A percentile compares a stretch with the other conserved stretches of the same genome.
These are phyloP conservation scores for Zosterops japonicus DNA, from an alignment of 2,113 vertebrate genomes.

Conservation along the genomic window DNA sequence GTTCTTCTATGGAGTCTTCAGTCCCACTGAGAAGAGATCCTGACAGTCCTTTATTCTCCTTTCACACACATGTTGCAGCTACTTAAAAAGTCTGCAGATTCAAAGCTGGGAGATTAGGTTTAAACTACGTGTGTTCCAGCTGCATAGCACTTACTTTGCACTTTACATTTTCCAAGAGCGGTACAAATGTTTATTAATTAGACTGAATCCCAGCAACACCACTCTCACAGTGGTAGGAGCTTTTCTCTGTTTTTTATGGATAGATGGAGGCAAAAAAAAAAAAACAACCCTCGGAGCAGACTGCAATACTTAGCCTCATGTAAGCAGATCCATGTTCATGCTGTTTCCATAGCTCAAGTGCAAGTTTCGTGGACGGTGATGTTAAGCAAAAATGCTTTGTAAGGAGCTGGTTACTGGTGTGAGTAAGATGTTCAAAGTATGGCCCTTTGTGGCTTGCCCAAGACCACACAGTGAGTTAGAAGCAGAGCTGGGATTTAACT, in stretches of 20 bases:
- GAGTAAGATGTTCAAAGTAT: constrained; percentile 41
- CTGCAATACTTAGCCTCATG: background rate
- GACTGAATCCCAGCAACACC: background rate
- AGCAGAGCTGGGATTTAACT: constrained; percentile 15
- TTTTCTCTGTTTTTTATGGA: background rate
- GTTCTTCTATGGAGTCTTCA: background rate
- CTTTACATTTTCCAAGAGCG: background rate
- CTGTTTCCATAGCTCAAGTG: background rate
- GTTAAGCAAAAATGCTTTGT: constrained; percentile 26
- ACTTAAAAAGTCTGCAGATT: background rate
- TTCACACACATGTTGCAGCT: background rate
- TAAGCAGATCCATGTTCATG: background rate
- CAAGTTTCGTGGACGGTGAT: background rate
- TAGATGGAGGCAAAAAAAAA: background rate
- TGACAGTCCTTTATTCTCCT: background rate
- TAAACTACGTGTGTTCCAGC: background rate
- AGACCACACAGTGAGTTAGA: constrained; percentile 7
- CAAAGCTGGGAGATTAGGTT: background rate
- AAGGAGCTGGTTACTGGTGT: constrained; percentile 1
- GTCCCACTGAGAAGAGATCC: background rate
- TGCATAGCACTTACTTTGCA: background rate
- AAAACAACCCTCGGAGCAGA: background rate
- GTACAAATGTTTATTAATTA: constrained; percentile 22
- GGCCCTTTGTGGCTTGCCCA: background rate
- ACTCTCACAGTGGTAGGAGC: background rate